phyloP scores from a whole-genome alignment of 37 sponge, comb jelly and placozoan genomes.

The Dysidea cf. avara region DNA sequence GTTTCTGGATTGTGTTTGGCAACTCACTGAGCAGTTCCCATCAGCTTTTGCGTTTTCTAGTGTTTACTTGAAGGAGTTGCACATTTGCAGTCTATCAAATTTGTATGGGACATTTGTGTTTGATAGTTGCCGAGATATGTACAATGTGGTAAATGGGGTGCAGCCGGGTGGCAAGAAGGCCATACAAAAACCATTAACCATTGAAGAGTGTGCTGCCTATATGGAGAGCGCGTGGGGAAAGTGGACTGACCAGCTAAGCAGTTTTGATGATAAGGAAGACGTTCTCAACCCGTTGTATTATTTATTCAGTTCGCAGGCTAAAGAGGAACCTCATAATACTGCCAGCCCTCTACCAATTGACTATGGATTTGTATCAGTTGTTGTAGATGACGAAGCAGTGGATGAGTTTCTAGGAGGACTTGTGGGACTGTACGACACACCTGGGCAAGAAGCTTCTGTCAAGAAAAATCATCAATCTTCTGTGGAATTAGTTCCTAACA shows the following conservation, averaged over 20 bases:
- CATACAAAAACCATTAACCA: slow-evolving; percentile 10
- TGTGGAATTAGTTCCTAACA: too few relatives aligned
- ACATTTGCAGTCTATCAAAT: slow-evolving; percentile 45
- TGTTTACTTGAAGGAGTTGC: slow-evolving; percentile 71
- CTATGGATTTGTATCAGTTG: neutral
- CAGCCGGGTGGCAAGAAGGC: slow-evolving; percentile 43
- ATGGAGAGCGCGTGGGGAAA: slow-evolving; percentile 66
- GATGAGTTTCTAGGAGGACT: slow-evolving; percentile 1
- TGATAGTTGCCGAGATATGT: slow-evolving; percentile 61
- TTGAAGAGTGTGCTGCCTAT: slow-evolving; percentile 48
- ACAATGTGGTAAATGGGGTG: neutral
- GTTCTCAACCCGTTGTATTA: slow-evolving; percentile 76
- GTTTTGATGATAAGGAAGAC: slow-evolving; percentile 46
- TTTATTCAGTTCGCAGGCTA: slow-evolving; percentile 24
- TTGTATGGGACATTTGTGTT: slow-evolving; percentile 91
- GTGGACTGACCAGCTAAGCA: slow-evolving; percentile 53
- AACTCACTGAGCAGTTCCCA: slow-evolving; percentile 86
- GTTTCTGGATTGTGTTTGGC: slow-evolving; percentile 95
- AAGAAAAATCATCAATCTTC: too few relatives aligned
- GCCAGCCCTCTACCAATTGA: neutral
- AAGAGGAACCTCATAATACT: neutral
- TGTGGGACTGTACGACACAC: slow-evolving; percentile 7
- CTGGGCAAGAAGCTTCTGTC: neutral
- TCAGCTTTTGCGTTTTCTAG: slow-evolving; percentile 93
- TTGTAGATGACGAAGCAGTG: slow-evolving; percentile 5